phyloP scores from a whole-genome alignment of 2,888 invertebrate genomes.

The Dolichomitus sp. region DNA sequence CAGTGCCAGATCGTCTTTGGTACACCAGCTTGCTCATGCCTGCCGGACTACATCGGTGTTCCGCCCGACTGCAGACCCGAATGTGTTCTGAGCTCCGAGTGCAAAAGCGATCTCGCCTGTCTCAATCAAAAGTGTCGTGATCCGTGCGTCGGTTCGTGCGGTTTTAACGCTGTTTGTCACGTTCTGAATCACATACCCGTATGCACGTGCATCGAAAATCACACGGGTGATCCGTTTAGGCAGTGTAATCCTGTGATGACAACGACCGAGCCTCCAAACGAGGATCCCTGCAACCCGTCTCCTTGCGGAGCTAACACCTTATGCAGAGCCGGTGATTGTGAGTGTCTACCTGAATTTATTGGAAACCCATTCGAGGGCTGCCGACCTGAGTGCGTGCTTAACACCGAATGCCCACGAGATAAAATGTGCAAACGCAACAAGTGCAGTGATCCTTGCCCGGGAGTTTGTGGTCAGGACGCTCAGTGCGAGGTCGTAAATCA shows the following conservation, averaged over 20 bases:
- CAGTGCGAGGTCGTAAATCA: slow-evolving; percentile 93
- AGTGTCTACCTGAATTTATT: slow-evolving; percentile 90
- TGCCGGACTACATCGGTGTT: slow-evolving; percentile 92
- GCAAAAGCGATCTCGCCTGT: slow-evolving; percentile 92
- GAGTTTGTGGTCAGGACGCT: slow-evolving; percentile 92
- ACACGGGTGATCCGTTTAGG: slow-evolving; percentile 93
- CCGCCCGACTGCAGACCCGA: slow-evolving; percentile 94
- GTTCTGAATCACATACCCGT: slow-evolving; percentile 94
- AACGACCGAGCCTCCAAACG: slow-evolving; percentile 43
- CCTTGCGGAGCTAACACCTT: slow-evolving; percentile 93
- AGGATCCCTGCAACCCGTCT: slow-evolving; percentile 89
- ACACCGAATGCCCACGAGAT: slow-evolving; percentile 92
- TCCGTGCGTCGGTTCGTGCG: slow-evolving; percentile 94
- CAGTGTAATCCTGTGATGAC: slow-evolving; percentile 89
- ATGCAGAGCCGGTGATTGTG: slow-evolving; percentile 91
- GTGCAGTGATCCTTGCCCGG: slow-evolving; percentile 95
- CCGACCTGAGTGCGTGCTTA: slow-evolving; percentile 93
- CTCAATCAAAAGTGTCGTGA: slow-evolving; percentile 93
- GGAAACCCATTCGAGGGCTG: slow-evolving; percentile 92
- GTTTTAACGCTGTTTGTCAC: slow-evolving; percentile 92
- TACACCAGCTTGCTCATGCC: slow-evolving; percentile 93
- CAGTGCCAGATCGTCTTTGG: slow-evolving; percentile 92
- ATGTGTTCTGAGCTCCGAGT: slow-evolving; percentile 93
- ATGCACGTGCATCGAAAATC: slow-evolving; percentile 92
- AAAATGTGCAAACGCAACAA: slow-evolving; percentile 93